Conservation (phyloP, 2,888 invertebrate species). For the Bellardia bayeri region DNA sequence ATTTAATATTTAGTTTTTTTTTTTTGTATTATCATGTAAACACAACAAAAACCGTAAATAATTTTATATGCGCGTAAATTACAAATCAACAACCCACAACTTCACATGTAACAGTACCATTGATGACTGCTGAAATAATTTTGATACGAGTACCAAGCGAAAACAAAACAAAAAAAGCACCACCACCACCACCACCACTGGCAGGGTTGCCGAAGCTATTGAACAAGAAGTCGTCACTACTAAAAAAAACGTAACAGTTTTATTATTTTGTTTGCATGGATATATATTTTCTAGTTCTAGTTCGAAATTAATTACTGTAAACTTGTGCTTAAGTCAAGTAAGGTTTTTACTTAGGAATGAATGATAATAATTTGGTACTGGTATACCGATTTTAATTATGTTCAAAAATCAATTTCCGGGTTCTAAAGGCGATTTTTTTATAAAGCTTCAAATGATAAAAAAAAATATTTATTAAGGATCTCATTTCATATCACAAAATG, state of each 20-base stretch:
- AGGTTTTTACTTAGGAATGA: no score
- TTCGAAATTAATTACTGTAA: no score
- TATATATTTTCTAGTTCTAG: no score
- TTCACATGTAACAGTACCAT: constrained; percentile 40
- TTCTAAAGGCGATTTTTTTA: no score
- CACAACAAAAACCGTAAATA: constrained; percentile 32
- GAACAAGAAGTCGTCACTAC: neutral
- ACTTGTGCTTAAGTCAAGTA: no score
- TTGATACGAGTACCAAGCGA: constrained; percentile 12
- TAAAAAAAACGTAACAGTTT: neutral
- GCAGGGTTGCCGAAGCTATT: constrained; percentile 19
- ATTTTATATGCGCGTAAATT: constrained; percentile 20
- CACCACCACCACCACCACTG: constrained; percentile 14
- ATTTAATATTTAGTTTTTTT: constrained; percentile 27
- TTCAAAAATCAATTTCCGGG: no score
- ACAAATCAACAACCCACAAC: constrained; percentile 36
- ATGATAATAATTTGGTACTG: no score
- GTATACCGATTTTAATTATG: no score
- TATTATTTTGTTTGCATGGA: neutral
- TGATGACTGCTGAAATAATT: constrained; percentile 43
- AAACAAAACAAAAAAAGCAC: constrained; percentile 1
- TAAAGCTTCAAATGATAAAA: no score
- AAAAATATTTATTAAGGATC: no score
- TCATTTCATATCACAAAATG: no score
- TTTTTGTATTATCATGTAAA: constrained; percentile 42